A percentile compares a stretch with the other conserved stretches of the same genome.
These are phyloP conservation scores for Sebastiscus tertius DNA, from an alignment of 2,797 vertebrate genomes.

Conservation along the genomic window DNA sequence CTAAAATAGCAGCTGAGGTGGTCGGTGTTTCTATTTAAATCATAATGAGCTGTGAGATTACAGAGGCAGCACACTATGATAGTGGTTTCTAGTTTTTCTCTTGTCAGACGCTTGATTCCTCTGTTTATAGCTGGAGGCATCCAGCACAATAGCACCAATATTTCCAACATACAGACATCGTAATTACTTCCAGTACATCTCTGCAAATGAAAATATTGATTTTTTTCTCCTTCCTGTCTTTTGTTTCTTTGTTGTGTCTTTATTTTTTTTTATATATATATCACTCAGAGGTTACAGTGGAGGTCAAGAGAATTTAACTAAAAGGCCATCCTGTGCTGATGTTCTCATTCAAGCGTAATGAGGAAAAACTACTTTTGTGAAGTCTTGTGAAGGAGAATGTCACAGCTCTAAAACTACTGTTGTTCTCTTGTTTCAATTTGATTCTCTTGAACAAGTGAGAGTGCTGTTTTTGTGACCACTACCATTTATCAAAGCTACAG, in stretches of 20 bases:
- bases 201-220: conserved; percentile 37
- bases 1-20: conserved; percentile 52
- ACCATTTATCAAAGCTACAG: conserved; percentile 40
- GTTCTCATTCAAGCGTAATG: background rate
- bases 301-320: background rate
- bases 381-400: conserved; percentile 23
- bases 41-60: conserved; percentile 62
- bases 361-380: conserved; percentile 4
- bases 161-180: conserved; percentile 14
- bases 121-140: conserved; percentile 15
- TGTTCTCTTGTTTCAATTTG: conserved; percentile 39
- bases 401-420: conserved; percentile 1
- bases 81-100: conserved; percentile 19
- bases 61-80: conserved; percentile 24
- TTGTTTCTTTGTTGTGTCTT: background rate
- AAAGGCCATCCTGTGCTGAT: conserved; percentile 3
- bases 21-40: conserved; percentile 50
- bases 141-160: background rate
- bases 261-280: background rate
- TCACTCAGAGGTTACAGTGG: background rate
- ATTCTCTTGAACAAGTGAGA: conserved; percentile 19
- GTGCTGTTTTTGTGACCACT: conserved; percentile 19
- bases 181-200: conserved; percentile 25
- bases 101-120: conserved; percentile 28
- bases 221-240: background rate